Evolutionary conservation across 64 coral and sea anemone genomes (phyloP), one percentile per base, ranked within the genome.

Genomic region (Pocillopora damicornis): DNA sequence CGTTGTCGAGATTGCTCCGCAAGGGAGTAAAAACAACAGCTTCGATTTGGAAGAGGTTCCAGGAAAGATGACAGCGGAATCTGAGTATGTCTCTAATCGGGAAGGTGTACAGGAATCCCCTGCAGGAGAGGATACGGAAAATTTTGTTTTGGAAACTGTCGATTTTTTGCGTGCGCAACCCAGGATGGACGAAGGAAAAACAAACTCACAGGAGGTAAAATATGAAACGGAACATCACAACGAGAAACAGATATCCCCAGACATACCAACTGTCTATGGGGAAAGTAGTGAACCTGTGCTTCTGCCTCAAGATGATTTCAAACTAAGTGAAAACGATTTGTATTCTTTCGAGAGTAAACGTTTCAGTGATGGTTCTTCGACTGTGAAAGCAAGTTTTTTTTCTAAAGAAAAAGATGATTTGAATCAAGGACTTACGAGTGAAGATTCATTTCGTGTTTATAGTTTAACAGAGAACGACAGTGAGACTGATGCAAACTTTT

Each of bases 1-100:
- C 45, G 11, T 13, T 72, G 36, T 17, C 0, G 72, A 76, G 9
- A 64, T 17, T 0, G 37, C 57, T 20, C 35, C 38, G 25, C 69
- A 15, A 35, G 82, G 69, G 58, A 22, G 42, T 59, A 85, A 85
- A 61, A 76, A 12, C 56, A 68, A 10, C 5, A 25, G 65, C 72
- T 85, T 85, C 58, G 51, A 85, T n/a, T 5, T 85, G n/a, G n/a
- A 85, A 57, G 65, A 85, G 9, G 69, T 85, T 42, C 68, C 57
- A 15, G 81, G 72, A 57, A 83, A 84, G 57, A 35, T 63, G 22
- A 82, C 60, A 8, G 17, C 38, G 69, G 60, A 84, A 88, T 35
- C 86, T n/a, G 8, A n/a, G 51, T 60, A 36, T 76, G 61, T 62
- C 62, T 51, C 73, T 20, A 11, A n/a, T 57, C 36, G 22, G 15